Conservation (phyloP, 2,888 invertebrate species). For the Cordilura impudica region DNA sequence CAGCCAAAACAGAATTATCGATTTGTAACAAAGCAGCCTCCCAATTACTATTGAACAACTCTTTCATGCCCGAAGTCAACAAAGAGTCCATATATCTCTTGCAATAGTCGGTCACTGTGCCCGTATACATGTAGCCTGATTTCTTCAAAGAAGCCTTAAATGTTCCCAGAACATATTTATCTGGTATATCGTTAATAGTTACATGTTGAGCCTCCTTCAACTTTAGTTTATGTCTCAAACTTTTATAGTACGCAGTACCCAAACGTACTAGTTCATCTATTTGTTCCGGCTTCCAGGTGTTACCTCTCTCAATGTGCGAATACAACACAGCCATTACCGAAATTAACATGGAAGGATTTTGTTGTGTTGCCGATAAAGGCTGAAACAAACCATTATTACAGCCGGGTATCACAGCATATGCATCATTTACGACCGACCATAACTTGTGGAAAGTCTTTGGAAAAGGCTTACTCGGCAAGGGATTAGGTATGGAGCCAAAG, state of each 20-base stretch:
- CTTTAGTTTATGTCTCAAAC: constrained; percentile 68
- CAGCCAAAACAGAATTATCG: constrained; percentile 80
- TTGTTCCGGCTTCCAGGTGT: constrained; percentile 81
- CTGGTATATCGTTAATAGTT: constrained; percentile 72
- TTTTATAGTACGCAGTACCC: constrained; percentile 70
- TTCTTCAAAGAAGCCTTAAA: constrained; percentile 73
- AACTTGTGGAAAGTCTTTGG: constrained; percentile 65
- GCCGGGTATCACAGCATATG: constrained; percentile 73
- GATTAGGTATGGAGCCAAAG: constrained; percentile 70
- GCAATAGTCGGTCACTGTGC: constrained; percentile 71
- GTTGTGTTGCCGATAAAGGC: constrained; percentile 67
- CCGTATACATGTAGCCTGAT: constrained; percentile 69
- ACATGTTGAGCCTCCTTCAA: constrained; percentile 69
- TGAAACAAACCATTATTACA: constrained; percentile 72
- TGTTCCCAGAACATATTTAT: constrained; percentile 77
- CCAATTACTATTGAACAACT: constrained; percentile 69
- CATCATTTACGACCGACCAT: constrained; percentile 72
- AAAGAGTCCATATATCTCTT: constrained; percentile 69
- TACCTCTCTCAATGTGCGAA: constrained; percentile 82
- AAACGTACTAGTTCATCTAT: constrained; percentile 78
- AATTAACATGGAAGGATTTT: constrained; percentile 82
- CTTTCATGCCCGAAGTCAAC: constrained; percentile 68
- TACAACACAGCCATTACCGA: constrained; percentile 82
- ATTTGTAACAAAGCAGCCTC: constrained; percentile 79
- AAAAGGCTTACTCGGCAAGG: constrained; percentile 48